Percentiles rank a stretch among this genome's conserved stretches.
Conservation (phyloP, 2,797 vertebrate genomes). For the Platalea minor region DNA sequence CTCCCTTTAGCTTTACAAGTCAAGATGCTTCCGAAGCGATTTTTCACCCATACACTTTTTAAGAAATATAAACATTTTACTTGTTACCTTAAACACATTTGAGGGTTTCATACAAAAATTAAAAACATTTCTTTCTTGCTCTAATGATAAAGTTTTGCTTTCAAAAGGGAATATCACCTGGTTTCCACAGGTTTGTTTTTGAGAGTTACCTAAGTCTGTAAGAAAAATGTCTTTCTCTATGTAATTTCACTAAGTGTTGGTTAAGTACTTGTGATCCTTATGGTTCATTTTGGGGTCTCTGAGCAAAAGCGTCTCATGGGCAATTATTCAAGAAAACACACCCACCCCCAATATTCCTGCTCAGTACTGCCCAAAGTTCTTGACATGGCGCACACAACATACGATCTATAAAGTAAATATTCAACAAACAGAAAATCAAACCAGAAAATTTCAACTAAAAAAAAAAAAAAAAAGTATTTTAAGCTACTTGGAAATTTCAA, state of each 20-base stretch:
- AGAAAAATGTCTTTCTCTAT: background rate
- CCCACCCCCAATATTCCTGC: background rate
- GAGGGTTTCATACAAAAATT: background rate
- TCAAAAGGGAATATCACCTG: background rate
- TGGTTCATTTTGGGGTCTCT: background rate
- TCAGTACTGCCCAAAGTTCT: background rate
- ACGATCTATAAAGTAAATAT: fast-evolving
- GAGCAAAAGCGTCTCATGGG: background rate
- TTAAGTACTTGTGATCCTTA: background rate
- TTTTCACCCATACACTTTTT: background rate
- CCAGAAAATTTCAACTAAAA: background rate
- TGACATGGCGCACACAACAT: background rate
- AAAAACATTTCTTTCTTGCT: background rate
- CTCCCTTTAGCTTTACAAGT: background rate
- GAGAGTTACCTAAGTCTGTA: background rate
- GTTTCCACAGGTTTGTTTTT: background rate
- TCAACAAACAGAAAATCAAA: background rate
- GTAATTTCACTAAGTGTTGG: fast-evolving
- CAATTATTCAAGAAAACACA: background rate
- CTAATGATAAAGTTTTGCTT: background rate
- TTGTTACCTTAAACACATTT: background rate
- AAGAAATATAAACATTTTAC: background rate
- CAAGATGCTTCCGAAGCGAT: background rate
- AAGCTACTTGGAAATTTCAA: background rate
- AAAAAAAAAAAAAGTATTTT: background rate